Evolutionary conservation across 2,797 vertebrate species (phyloP), one percentile per base, ranked within the genome.

Genomic region (Anas georgica): DNA sequence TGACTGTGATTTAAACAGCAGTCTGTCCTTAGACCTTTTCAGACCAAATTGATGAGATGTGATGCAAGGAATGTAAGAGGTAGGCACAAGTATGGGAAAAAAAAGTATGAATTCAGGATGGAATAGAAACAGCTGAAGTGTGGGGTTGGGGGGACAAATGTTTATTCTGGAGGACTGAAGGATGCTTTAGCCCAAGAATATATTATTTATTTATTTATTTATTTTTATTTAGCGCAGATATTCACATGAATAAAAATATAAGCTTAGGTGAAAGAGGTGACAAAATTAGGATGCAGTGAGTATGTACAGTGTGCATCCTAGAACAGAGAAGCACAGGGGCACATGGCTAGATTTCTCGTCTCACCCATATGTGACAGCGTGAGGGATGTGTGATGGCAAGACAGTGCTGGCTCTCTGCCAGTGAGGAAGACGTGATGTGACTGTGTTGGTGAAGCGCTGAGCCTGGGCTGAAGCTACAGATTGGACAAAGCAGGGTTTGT

Each of bases 361-460:
- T 62, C 8, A 17, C 12, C 28, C 4, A 1, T 14, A 12, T 56
- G 20, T 0, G 5, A 73, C 46, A 70, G 25, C 1, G 1, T 15
- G 15, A 75, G 54, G 31, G 16, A 6, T 8, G 12, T 35, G 28
- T 3, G 7, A 72, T 0, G 26, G 16, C 28, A 17, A 48, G 33
- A 26, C 0, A 2, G 26, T 7, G 25, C 8, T 70, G 66, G 43
- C 35, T 69, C 17, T 18, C 6, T 17, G 35, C 8, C 25, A 29
- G 12, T 29, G 31, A 62, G 33, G 41, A 37, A 60, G 56, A 56
- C 0, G 1, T 56, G 60, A 56, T 0, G 1, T 56, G 60, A 43
- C 13, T 1, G 2, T 17, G 9, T 4, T 1, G 69, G 9, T 3
- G 21, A 20, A 59, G 73, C 37, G 12, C 4, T 58, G 37, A 70